phyloP scores from a whole-genome alignment of 2,888 invertebrate species.

The Coenonympha glycerion region DNA sequence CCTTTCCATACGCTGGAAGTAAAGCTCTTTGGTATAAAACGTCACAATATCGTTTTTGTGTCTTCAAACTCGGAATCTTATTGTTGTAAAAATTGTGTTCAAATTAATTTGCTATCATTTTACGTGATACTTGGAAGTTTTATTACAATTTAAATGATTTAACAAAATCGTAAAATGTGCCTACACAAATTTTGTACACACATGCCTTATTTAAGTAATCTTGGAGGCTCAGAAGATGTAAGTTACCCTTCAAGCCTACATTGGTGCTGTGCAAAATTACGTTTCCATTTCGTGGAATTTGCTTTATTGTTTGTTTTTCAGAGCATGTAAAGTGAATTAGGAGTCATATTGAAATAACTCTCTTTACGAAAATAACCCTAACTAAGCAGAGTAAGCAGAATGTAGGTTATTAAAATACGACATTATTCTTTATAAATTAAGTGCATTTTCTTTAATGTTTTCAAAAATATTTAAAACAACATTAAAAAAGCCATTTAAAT shows the following conservation, averaged over 20 bases:
- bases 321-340: slow-evolving; percentile 18
- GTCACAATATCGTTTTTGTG: slow-evolving; percentile 28
- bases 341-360: slow-evolving; percentile 13
- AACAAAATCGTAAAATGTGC: slow-evolving; percentile 71
- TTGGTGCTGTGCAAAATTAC: slow-evolving; percentile 27
- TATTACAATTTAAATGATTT: slow-evolving; percentile 72
- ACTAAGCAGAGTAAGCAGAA: slow-evolving; percentile 3
- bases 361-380: slow-evolving; percentile 14
- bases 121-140: slow-evolving; percentile 64
- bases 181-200: slow-evolving; percentile 64
- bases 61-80: slow-evolving; percentile 6
- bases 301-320: slow-evolving; percentile 29
- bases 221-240: slow-evolving; percentile 46
- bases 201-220: slow-evolving; percentile 55
- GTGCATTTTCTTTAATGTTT: no score
- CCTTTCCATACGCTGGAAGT: slow-evolving; percentile 63
- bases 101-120: slow-evolving; percentile 27
- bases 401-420: no score
- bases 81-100: slow-evolving; percentile 21
- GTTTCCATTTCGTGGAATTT: slow-evolving; percentile 27
- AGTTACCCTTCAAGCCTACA: slow-evolving; percentile 36
- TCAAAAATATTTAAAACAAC: no score
- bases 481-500: not conserved
- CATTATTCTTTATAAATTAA: no score
- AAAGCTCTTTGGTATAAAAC: slow-evolving; percentile 30